These are phyloP conservation scores for Etheostoma perlongum DNA, from an alignment of 2,797 vertebrate species.

Conservation along the genomic window DNA sequence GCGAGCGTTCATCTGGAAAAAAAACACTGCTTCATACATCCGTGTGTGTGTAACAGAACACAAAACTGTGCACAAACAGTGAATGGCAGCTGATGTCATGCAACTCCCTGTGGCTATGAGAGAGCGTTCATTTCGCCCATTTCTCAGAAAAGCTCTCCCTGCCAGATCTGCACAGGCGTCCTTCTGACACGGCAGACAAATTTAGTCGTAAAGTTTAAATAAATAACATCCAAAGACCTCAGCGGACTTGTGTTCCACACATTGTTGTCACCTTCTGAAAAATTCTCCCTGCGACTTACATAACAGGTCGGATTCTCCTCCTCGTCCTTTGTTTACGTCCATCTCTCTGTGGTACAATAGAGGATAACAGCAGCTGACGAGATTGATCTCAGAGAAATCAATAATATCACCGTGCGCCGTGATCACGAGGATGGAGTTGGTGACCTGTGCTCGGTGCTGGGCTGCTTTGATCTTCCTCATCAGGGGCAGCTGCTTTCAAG, in stretches of 20 bases:
- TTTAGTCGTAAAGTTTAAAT: slow-evolving; percentile 52
- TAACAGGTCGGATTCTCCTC: slow-evolving; percentile 65
- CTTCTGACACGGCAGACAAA: slow-evolving; percentile 50
- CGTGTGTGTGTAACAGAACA: slow-evolving; percentile 63
- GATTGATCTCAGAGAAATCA: slow-evolving; percentile 73
- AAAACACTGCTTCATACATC: slow-evolving; percentile 78
- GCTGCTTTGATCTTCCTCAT: slow-evolving; percentile 78
- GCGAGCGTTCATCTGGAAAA: slow-evolving; percentile 78
- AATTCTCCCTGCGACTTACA: slow-evolving; percentile 53
- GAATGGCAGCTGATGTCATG: slow-evolving; percentile 81
- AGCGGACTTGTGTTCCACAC: slow-evolving; percentile 48
- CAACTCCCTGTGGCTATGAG: slow-evolving; percentile 73
- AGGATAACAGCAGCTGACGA: slow-evolving; percentile 52
- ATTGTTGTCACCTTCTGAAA: slow-evolving; percentile 56
- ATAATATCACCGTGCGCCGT: slow-evolving; percentile 62
- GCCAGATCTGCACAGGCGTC: slow-evolving; percentile 60
- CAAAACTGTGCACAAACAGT: slow-evolving; percentile 74
- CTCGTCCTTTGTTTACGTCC: slow-evolving; percentile 51
- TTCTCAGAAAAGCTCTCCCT: slow-evolving; percentile 67
- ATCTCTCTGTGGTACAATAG: slow-evolving; percentile 50
- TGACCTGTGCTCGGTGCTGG: slow-evolving; percentile 66
- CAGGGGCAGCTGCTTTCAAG: slow-evolving; percentile 69
- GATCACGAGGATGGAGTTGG: slow-evolving; percentile 68
- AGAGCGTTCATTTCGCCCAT: slow-evolving; percentile 72
- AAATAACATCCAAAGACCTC: slow-evolving; percentile 28